These are phyloP conservation scores for Sander vitreus DNA, from an alignment of 2,113 vertebrate species.

Conservation along the genomic window DNA sequence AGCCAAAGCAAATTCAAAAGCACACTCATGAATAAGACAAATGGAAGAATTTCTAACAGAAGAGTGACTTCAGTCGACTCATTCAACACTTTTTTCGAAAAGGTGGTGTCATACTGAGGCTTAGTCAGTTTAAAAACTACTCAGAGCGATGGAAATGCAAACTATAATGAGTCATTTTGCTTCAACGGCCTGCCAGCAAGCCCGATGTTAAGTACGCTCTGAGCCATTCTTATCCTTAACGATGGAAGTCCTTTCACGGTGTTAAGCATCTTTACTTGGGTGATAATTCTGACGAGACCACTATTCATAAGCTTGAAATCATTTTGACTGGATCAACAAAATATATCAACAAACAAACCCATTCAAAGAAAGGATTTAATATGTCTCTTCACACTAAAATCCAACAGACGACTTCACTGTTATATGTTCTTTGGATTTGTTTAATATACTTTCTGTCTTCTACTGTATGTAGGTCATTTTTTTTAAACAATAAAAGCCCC, in stretches of 20 bases:
- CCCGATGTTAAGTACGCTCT: conserved; percentile 35
- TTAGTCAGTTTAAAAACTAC: conserved; percentile 42
- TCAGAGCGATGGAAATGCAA: conserved; percentile 30
- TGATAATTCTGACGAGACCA: conserved; percentile 48
- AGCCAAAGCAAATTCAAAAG: conserved; percentile 63
- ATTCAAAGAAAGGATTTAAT: conserved; percentile 13
- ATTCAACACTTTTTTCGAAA: conserved; percentile 52
- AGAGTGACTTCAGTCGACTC: conserved; percentile 56
- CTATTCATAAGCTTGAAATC: conserved; percentile 52
- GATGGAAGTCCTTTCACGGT: conserved; percentile 46
- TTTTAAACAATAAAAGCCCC: background rate
- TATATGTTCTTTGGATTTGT: background rate
- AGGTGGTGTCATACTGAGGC: conserved; percentile 48
- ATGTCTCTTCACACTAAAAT: conserved; percentile 9
- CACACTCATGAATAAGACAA: conserved; percentile 65
- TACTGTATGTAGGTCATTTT: background rate
- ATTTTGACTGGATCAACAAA: conserved; percentile 55
- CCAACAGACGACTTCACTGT: background rate
- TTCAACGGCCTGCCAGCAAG: conserved; percentile 33
- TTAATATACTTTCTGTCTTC: background rate
- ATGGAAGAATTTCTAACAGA: conserved; percentile 50
- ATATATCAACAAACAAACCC: conserved; percentile 32
- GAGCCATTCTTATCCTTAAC: conserved; percentile 58
- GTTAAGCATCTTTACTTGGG: conserved; percentile 54
- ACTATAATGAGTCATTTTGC: conserved; percentile 52